These are phyloP conservation scores for Campylomormyrus tamandua DNA, from an alignment of 2,113 vertebrate genomes.

Conservation along the genomic window DNA sequence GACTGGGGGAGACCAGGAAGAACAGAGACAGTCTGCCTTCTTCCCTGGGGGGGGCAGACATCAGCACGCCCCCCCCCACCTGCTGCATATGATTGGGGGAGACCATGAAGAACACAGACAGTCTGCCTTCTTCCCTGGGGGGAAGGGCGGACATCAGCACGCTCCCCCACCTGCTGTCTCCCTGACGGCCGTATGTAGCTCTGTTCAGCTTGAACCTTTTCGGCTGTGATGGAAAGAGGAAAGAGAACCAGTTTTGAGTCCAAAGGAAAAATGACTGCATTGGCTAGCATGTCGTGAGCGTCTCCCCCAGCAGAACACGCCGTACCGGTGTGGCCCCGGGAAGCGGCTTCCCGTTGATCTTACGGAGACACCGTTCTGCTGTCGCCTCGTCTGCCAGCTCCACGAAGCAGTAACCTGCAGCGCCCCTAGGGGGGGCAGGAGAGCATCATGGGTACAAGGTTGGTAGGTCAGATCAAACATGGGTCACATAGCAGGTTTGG, in stretches of 20 bases:
- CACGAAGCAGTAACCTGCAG: constrained; percentile 79
- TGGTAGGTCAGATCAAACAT: not conserved
- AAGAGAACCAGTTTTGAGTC: not conserved
- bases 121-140: not conserved
- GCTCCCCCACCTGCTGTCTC: constrained; percentile 64
- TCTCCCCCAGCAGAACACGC: not conserved
- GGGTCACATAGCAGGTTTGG: not conserved
- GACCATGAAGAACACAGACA: not conserved
- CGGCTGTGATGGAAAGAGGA: constrained; percentile 53
- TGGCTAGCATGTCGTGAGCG: not conserved
- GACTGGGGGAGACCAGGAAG: not conserved
- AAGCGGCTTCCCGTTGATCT: constrained; percentile 76
- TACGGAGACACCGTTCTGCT: constrained; percentile 76
- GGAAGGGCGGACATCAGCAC: not conserved
- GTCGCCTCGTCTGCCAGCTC: constrained; percentile 74
- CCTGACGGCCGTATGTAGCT: constrained; percentile 72
- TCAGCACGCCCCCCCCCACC: constrained; percentile 44
- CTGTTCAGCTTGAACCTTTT: constrained; percentile 79
- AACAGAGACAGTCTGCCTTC: not conserved
- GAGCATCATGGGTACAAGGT: not conserved
- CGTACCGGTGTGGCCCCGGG: constrained; percentile 73
- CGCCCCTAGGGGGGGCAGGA: constrained; percentile 55
- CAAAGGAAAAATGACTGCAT: not conserved
- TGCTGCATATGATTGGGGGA: constrained; percentile 36
- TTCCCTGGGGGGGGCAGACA: not conserved